A percentile compares a stretch with the other conserved stretches of the same genome.
These are phyloP conservation scores for Vimba vimba DNA, from an alignment of 2,113 vertebrate genomes.

Conservation along the genomic window DNA sequence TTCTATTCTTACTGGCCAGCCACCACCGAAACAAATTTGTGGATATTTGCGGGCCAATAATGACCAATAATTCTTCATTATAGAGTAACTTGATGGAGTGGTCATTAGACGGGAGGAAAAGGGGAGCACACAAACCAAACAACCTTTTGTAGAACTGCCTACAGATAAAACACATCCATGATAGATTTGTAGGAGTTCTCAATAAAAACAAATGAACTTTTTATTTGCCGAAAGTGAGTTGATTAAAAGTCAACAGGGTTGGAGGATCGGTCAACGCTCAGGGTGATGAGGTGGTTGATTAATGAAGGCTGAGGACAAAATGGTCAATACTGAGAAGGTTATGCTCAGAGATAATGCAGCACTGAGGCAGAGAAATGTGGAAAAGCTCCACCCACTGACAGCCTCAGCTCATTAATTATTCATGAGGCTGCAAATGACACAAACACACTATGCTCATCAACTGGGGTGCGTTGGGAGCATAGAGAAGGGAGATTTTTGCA, in stretches of 20 bases:
- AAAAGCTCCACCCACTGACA: conserved; percentile 62
- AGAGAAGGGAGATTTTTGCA: neutral
- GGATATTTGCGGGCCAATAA: neutral
- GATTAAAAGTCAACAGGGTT: conserved; percentile 21
- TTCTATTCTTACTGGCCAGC: neutral
- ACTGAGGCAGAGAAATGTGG: conserved; percentile 56
- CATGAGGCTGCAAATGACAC: conserved; percentile 52
- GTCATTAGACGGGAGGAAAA: neutral
- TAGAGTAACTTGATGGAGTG: neutral
- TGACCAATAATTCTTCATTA: neutral
- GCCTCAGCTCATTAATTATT: conserved; percentile 53
- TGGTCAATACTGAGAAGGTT: conserved; percentile 5
- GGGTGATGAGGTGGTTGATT: conserved; percentile 11
- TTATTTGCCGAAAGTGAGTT: neutral
- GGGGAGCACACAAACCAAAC: neutral
- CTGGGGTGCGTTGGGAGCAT: neutral
- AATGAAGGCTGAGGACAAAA: conserved; percentile 4
- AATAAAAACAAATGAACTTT: neutral
- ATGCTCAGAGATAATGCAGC: conserved; percentile 56
- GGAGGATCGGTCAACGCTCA: neutral
- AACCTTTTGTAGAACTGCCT: neutral
- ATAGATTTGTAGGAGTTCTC: neutral
- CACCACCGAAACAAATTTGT: neutral
- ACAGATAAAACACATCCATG: conserved; percentile 4
- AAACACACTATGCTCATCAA: neutral